These are phyloP conservation scores for Hanleya hanleyi DNA, from an alignment of 2,888 invertebrate genomes.

Conservation along the genomic window DNA sequence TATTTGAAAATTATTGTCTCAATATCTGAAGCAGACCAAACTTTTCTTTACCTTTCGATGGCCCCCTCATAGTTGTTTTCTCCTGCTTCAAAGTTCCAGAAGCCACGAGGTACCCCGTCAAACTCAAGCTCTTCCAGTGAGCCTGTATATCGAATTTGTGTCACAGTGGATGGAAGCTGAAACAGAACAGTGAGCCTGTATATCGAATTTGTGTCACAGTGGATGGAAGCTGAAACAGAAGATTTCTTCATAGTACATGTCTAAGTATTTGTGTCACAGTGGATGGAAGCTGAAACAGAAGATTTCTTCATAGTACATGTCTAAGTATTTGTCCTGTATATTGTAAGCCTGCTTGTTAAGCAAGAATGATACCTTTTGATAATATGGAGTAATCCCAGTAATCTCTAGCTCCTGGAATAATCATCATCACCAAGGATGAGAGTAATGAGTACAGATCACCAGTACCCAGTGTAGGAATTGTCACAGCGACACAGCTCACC, in stretches of 20 bases:
- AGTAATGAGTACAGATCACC: too few relatives aligned
- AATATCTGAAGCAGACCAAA: too few relatives aligned
- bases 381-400: too few relatives aligned
- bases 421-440: too few relatives aligned
- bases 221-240: constrained; percentile 59
- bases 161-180: constrained; percentile 75
- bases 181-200: constrained; percentile 83
- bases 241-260: constrained; percentile 88
- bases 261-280: constrained; percentile 79
- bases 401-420: too few relatives aligned
- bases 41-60: constrained; percentile 80
- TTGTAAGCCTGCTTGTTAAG: not conserved
- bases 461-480: too few relatives aligned
- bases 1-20: too few relatives aligned
- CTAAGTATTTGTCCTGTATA: constrained; percentile 77
- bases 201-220: constrained; percentile 81
- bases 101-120: constrained; percentile 90
- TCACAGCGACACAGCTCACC: too few relatives aligned
- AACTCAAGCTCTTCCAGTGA: constrained; percentile 92
- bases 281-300: constrained; percentile 59
- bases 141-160: constrained; percentile 85
- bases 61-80: constrained; percentile 83
- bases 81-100: constrained; percentile 94
- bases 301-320: constrained; percentile 88
- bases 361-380: not conserved